A percentile compares a stretch with the other conserved stretches of the same genome.
These are phyloP conservation scores for Bombus breviceps DNA, from an alignment of 1,140 invertebrate genomes.

Conservation along the genomic window DNA sequence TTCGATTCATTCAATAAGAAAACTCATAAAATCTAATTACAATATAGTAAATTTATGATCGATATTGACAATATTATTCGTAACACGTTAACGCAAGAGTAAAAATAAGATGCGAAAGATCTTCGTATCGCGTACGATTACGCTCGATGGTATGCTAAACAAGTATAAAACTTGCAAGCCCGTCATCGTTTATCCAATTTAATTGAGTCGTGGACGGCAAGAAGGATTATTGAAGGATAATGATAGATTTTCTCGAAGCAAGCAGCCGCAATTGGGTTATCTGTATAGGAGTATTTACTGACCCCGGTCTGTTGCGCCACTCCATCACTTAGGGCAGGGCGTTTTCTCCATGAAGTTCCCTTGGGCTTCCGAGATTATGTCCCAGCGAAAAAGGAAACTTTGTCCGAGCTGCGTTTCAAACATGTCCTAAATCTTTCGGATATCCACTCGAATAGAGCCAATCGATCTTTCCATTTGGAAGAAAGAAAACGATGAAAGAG, in stretches of 20 bases:
- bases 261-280: slow-evolving; percentile 50
- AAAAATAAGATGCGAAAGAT: neutral
- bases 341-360: slow-evolving; percentile 49
- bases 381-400: slow-evolving; percentile 48
- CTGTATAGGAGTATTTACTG: slow-evolving; percentile 50
- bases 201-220: slow-evolving; percentile 28
- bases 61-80: too few relatives aligned
- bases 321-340: slow-evolving; percentile 62
- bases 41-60: too few relatives aligned
- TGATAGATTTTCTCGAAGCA: slow-evolving; percentile 61
- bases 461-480: slow-evolving; percentile 37
- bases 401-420: slow-evolving; percentile 24
- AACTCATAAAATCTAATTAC: too few relatives aligned
- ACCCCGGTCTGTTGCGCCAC: slow-evolving; percentile 38
- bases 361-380: slow-evolving; percentile 57
- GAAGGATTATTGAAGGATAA: slow-evolving; percentile 60
- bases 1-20: too few relatives aligned
- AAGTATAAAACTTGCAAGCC: neutral
- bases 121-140: neutral
- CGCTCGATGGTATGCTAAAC: neutral
- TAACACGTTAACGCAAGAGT: too few relatives aligned
- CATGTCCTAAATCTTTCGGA: slow-evolving; percentile 38
- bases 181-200: slow-evolving; percentile 42
- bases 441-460: slow-evolving; percentile 23
- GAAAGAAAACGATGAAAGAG: slow-evolving; percentile 2